Evolutionary conservation across 2,797 vertebrate species (phyloP).

Genomic region (Parotocinclus haroldoi): DNA sequence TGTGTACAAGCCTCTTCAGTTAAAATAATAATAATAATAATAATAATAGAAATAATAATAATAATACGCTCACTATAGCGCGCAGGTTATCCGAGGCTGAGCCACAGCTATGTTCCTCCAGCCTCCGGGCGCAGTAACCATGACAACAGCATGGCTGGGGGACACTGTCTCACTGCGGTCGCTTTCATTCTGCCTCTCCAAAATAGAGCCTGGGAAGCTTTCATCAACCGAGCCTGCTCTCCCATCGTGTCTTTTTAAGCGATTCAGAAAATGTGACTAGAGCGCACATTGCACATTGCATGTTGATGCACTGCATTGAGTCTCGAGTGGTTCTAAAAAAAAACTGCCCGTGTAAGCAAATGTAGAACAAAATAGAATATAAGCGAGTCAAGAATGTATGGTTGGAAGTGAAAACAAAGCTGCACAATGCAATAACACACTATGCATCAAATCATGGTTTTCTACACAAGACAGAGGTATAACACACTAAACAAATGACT

Average conservation of each 20-base stretch:
- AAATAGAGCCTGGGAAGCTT: conserved; percentile 62
- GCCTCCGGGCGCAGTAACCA: conserved; percentile 94
- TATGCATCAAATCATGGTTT: neutral
- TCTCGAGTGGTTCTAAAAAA: conserved; percentile 18
- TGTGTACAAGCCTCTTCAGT: conserved; percentile 1
- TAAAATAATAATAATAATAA: too few species aligned
- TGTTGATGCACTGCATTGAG: conserved; percentile 31
- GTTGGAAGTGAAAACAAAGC: neutral
- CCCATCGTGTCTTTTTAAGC: conserved; percentile 55
- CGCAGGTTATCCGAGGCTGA: conserved; percentile 42
- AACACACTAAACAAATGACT: conserved; percentile 17
- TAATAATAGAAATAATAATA: too few species aligned
- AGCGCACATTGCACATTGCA: conserved; percentile 36
- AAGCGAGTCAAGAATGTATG: neutral
- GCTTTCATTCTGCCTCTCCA: conserved; percentile 34
- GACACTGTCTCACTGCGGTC: conserved; percentile 62
- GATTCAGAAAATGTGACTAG: conserved; percentile 43
- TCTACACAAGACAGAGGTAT: neutral
- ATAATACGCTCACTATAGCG: conserved; percentile 26
- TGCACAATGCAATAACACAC: conserved; percentile 4
- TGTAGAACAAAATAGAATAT: neutral
- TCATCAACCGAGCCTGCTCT: conserved; percentile 65
- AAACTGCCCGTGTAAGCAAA: conserved; percentile 38
- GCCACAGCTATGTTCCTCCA: conserved; percentile 80
- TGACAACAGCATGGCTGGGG: conserved; percentile 96